Conservation (phyloP, 2,888 invertebrate genomes). For the Bellardia bayeri region DNA sequence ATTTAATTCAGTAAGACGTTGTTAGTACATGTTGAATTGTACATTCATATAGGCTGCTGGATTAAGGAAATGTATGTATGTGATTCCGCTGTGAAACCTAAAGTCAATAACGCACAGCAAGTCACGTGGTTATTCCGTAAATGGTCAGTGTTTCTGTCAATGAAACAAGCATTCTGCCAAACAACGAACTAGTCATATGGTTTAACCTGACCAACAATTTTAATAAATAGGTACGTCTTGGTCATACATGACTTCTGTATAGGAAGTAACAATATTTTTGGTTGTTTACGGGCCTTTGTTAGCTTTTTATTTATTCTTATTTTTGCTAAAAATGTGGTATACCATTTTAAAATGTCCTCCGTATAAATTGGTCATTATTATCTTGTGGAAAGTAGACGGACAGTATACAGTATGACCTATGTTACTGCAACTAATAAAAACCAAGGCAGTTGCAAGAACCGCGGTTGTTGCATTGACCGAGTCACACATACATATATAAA, state of each 20-base stretch:
- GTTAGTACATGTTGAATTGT: slow-evolving; percentile 20
- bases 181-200: background rate
- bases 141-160: slow-evolving; percentile 27
- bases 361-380: slow-evolving; percentile 37
- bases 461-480: too few relatives aligned
- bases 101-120: slow-evolving; percentile 23
- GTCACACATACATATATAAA: too few relatives aligned
- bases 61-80: slow-evolving; percentile 62
- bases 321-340: background rate
- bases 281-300: background rate
- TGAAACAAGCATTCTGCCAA: background rate
- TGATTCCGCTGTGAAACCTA: slow-evolving; percentile 36
- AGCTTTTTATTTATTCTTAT: background rate
- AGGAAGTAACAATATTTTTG: slow-evolving; percentile 28
- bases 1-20: background rate
- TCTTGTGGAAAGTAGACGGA: slow-evolving; percentile 37
- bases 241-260: background rate
- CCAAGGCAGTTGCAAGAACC: too few relatives aligned
- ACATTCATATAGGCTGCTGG: slow-evolving; percentile 13
- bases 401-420: too few relatives aligned
- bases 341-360: slow-evolving; percentile 13
- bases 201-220: slow-evolving; percentile 53
- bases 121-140: slow-evolving; percentile 26
- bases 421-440: too few relatives aligned
- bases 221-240: slow-evolving; percentile 34